These are phyloP conservation scores for Scelioninae gen. 1 DNA, from an alignment of 2,888 invertebrate species.

Conservation along the genomic window DNA sequence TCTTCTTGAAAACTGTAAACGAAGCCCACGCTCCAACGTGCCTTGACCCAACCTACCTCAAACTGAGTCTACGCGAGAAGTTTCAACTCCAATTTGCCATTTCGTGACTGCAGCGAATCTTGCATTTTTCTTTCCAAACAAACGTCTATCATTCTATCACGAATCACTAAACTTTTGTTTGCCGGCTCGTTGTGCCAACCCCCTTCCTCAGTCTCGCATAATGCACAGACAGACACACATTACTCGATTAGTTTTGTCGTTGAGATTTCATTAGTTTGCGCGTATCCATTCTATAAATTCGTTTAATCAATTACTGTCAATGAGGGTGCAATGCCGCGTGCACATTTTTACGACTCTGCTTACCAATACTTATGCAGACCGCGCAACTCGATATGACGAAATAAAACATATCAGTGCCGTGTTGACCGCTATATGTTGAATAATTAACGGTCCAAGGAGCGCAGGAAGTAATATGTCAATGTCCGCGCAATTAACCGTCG, in stretches of 20 bases:
- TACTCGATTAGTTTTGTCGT: slow-evolving; percentile 68
- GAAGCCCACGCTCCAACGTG: slow-evolving; percentile 71
- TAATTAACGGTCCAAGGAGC: slow-evolving; percentile 60
- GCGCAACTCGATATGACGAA: slow-evolving; percentile 36
- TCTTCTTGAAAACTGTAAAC: slow-evolving; percentile 61
- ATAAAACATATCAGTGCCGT: slow-evolving; percentile 50
- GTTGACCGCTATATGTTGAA: slow-evolving; percentile 52
- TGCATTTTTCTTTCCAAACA: slow-evolving; percentile 85
- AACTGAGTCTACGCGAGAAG: slow-evolving; percentile 79
- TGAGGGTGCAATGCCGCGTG: slow-evolving; percentile 1
- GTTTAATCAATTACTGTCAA: slow-evolving; percentile 67
- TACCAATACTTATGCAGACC: too few species aligned
- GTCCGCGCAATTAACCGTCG: slow-evolving; percentile 60
- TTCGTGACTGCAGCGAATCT: slow-evolving; percentile 85
- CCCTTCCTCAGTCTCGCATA: slow-evolving; percentile 17
- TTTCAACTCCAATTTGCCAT: slow-evolving; percentile 84
- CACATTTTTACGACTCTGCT: slow-evolving; percentile 29
- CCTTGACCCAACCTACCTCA: slow-evolving; percentile 82
- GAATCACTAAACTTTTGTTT: slow-evolving; percentile 83
- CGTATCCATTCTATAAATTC: slow-evolving; percentile 64
- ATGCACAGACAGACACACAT: slow-evolving; percentile 67
- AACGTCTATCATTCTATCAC: slow-evolving; percentile 85
- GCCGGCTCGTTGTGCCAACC: slow-evolving; percentile 75
- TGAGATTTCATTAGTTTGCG: slow-evolving; percentile 68
- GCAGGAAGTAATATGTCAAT: too few species aligned